These are phyloP conservation scores for Epistrophe eligans DNA, from an alignment of 2,888 invertebrate species.

Conservation along the genomic window DNA sequence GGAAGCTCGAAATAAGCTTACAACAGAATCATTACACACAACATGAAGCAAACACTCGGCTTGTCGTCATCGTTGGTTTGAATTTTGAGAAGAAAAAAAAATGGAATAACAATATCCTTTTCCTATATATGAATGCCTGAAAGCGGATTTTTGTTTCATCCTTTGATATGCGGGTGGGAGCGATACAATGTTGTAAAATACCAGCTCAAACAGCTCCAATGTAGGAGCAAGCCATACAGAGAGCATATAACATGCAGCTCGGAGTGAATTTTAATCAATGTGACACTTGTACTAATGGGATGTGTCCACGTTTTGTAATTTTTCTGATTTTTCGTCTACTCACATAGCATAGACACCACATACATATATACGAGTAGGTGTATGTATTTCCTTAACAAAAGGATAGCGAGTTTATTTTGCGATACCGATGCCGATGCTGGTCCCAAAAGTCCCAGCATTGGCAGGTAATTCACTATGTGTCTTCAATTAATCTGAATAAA, in stretches of 20 bases:
- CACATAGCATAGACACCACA: neutral
- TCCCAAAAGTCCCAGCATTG: slow-evolving; percentile 43
- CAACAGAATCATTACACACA: slow-evolving; percentile 48
- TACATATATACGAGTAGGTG: neutral
- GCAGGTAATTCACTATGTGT: slow-evolving; percentile 65
- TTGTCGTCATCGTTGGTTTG: slow-evolving; percentile 29
- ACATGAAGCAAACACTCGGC: slow-evolving; percentile 24
- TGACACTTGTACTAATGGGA: slow-evolving; percentile 74
- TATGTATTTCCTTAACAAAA: neutral
- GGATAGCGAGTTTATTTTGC: slow-evolving; percentile 36
- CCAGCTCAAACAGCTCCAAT: neutral
- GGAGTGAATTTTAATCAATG: slow-evolving; percentile 72
- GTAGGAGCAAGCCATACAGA: slow-evolving; percentile 14
- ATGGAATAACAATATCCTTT: slow-evolving; percentile 61
- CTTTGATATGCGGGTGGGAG: slow-evolving; percentile 5
- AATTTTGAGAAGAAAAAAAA: slow-evolving; percentile 5
- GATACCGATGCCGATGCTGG: slow-evolving; percentile 27
- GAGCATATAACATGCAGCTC: slow-evolving; percentile 47
- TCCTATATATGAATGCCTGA: neutral
- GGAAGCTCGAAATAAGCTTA: slow-evolving; percentile 50
- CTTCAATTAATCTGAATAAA: slow-evolving; percentile 72
- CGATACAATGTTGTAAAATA: neutral
- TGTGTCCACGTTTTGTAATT: slow-evolving; percentile 72
- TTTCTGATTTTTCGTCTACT: slow-evolving; percentile 56
- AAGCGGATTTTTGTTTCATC: slow-evolving; percentile 15